Base-by-base conservation (phyloP, 2,888 invertebrate species). In the Tenthredo mesomela region DNA sequence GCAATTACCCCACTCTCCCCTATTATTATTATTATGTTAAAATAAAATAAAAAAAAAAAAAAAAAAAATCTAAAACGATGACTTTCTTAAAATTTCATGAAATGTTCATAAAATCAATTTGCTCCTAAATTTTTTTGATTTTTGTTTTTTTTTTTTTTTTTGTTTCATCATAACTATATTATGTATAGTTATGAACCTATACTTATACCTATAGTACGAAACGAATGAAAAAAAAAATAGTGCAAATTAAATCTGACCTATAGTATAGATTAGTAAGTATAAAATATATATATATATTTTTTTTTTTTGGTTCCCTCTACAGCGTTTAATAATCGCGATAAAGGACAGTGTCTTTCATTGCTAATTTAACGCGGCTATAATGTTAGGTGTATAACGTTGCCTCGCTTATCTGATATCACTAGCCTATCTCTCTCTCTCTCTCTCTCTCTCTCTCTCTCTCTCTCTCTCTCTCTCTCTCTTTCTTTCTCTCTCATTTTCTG, bases 281-380 rank as follows among this genome's bases (percentile, higher is more conserved):
- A 29, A 29, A 2, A 29, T 29, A 29, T 29, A 29, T 29, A 29
- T 29, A 33, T 4, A 12, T 15, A 18, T 12, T 4, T 50, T 50
- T 50, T 18, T 50, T 18, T 5, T 50, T 50, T 67, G 0, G 0
- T 15, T 6, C 10, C 9, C 5, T 25, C 67, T 29, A n/a, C n/a
- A n/a, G 37, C 15, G 47, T 15, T 47, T 67, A 67, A 33, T 18
- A 29, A 67, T 10, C 67, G 67, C 18, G 33, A 73, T 25, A 47
- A 61, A 61, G 10, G 25, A 21, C 61, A 25, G 61, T 61, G 61
- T 61, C 61, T 73, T 73, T 73, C 73, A 43, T 84, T 71, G 82
- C 86, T 87, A 87, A 85, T 86, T 87, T 86, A 67, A 87, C 86
- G 86, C 84, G 78, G 50, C 82, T 85, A 85, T 85, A 87, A 87